Base-by-base conservation (phyloP, 2,113 vertebrate genomes). In the Siphamia tubifer region DNA sequence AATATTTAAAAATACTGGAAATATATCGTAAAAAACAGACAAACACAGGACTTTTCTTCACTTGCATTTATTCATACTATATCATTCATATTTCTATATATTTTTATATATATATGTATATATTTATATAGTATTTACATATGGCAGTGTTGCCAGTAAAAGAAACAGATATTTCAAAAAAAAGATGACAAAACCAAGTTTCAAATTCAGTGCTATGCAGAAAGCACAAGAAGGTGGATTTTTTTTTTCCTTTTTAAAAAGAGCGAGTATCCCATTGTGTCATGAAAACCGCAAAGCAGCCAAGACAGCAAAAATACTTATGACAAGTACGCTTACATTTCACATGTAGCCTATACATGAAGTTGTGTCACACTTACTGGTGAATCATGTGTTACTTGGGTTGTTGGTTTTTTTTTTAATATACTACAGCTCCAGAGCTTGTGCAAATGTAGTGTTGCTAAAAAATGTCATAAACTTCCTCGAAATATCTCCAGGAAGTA, bases 61-160 rank as follows among this genome's bases (percentile, higher is more conserved):
- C 30, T 68, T 81, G 56, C 64, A 83, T 91, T 87, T 86, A 90
- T 90, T 91, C 51, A 87, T 77, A 82, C 79, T 88, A 80, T 86
- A 81, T 68, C 72, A 85, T 84, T 81, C 60, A 82, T 79, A 84
- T 57, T 36, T 68, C 80, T 85, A 80, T 84, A 31, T 83, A 83
- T 84, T 84, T 86, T 62, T 75, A 77, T 83, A 88, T 83, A 57
- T 75, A 23, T 72, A 36, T 83, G 38, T 76, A 51, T 57, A 66
- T 78, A 25, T 74, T 58, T 78, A 39, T 74, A 54, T 82, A 72
- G 17, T 89, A 90, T 90, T 80, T 85, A 89, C 88, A 91, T 5
- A 19, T 54, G 77, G 72, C 86, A 74, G 44, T 67, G 47, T 47
- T 70, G 85, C 85, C 88, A 84, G 70, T 75, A 73, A 58, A 83